phyloP scores from a whole-genome alignment of 2,797 vertebrate genomes.

The Siniperca scherzeri region DNA sequence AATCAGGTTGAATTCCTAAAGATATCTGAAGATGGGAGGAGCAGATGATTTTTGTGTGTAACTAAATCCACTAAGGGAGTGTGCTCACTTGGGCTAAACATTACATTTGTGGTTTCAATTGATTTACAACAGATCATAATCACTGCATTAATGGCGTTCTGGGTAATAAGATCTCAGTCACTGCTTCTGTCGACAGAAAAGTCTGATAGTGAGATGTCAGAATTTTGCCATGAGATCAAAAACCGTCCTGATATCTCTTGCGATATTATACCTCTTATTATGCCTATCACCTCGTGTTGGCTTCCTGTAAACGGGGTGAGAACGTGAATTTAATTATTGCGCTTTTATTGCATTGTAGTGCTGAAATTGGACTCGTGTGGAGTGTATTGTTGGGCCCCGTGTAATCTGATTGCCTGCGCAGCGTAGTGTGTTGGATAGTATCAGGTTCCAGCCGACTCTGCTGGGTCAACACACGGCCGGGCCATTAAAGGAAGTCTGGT shows the following conservation, averaged over 20 bases:
- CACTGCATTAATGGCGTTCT: conserved; percentile 83
- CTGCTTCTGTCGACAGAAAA: conserved; percentile 77
- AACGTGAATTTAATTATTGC: conserved; percentile 92
- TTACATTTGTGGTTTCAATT: conserved; percentile 84
- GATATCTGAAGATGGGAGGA: conserved; percentile 74
- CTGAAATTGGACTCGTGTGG: conserved; percentile 92
- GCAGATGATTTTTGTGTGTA: conserved; percentile 72
- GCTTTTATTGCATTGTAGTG: conserved; percentile 90
- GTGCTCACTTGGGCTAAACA: conserved; percentile 81
- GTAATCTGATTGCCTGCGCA: conserved; percentile 98
- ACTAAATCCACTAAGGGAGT: conserved; percentile 80
- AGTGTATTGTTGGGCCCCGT: conserved; percentile 91
- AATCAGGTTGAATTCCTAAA: conserved; percentile 83
- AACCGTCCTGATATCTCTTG: conserved; percentile 68
- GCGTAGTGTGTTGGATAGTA: conserved; percentile 94
- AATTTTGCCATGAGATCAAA: conserved; percentile 72
- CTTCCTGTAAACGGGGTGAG: conserved; percentile 90
- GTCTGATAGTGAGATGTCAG: conserved; percentile 78
- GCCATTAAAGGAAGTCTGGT: conserved; percentile 96
- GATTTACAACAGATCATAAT: conserved; percentile 86
- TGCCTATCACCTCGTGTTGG: conserved; percentile 78
- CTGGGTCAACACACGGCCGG: conserved; percentile 94
- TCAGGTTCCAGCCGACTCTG: conserved; percentile 94
- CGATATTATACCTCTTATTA: conserved; percentile 78
- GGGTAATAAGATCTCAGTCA: conserved; percentile 84